A percentile compares a stretch with the other conserved stretches of the same genome.
Evolutionary conservation across 2,797 vertebrate genomes (phyloP).

Genomic region (Tenualosa ilisha): DNA sequence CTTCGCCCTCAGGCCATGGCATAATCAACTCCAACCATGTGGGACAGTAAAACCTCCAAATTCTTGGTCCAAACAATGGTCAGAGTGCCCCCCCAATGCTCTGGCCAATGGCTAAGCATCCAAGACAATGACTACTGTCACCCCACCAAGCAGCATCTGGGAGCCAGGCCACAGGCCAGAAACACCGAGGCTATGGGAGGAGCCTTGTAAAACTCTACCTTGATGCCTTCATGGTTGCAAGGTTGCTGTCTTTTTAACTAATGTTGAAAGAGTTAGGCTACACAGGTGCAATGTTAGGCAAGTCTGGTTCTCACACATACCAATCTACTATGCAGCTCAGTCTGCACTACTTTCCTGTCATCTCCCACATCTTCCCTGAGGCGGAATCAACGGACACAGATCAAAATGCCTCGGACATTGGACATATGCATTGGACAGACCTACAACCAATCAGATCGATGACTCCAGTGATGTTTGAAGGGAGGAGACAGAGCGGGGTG

Average conservation of each 20-base stretch:
- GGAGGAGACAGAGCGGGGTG: too few species aligned
- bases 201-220: background rate
- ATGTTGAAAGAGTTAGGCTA: too few species aligned
- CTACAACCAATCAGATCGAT: too few species aligned
- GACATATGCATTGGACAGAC: too few species aligned
- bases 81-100: background rate
- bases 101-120: background rate
- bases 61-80: conserved; percentile 44
- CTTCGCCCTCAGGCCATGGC: conserved; percentile 36
- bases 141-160: conserved; percentile 25
- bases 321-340: too few species aligned
- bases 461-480: too few species aligned
- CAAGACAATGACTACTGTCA: conserved; percentile 32
- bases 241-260: background rate
- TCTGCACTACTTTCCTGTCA: too few species aligned
- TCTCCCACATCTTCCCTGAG: too few species aligned
- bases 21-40: conserved; percentile 52
- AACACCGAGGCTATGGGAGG: background rate
- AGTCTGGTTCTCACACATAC: too few species aligned
- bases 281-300: too few species aligned
- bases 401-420: too few species aligned
- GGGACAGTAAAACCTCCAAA: conserved; percentile 48
- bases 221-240: background rate
- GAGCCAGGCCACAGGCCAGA: background rate
- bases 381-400: too few species aligned